Base-by-base conservation (phyloP, 2,113 vertebrate species). In the Oncorhynchus masou region DNA sequence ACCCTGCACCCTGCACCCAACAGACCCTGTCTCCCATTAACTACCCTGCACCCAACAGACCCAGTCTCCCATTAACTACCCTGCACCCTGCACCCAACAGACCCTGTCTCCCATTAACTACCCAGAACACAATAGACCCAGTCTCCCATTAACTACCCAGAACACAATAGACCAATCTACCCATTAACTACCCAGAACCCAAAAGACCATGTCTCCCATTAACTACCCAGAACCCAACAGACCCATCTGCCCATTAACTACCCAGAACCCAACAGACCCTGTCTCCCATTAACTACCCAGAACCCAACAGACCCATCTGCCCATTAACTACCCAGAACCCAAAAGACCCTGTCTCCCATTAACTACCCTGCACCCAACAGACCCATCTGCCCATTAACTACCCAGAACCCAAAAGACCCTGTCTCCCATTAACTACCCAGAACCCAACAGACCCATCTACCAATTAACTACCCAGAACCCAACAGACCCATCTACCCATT, bases 301-400 rank as follows among this genome's bases (percentile, higher is more conserved):
- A 89, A 93, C 94, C 92, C 92, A 92, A 88, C 92, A 87, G 91
- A 90, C 84, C 90, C 92, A n/a, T n/a, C n/a, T 93, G 94, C 91
- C 19, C 60, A 64, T 24, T 22, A 89, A 89, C 94, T 93, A 93
- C 91, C 92, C 93, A 94, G 91, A 83, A 62, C 93, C 90, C 94
- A 94, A 94, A 94, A 93, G 93, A 95, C 89, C 94, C 93, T 94
- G 92, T 95, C 95, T 95, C 94, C 94, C 95, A 95, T 95, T 95
- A 95, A 95, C 4, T 20, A 93, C 91, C 92, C 93, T 93, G 91
- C 81, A 62, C 93, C 90, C 94, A 94, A 94, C 94, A 93, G 93
- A 95, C 88, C 94, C 92, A 94, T 91, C 94, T 95, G 95, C 94
- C 94, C 95, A 95, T 95, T 95, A 95, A 95, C 19, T 20, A 39